Base-by-base conservation (phyloP, 2,797 vertebrate genomes). In the Eremophila alpestris region DNA sequence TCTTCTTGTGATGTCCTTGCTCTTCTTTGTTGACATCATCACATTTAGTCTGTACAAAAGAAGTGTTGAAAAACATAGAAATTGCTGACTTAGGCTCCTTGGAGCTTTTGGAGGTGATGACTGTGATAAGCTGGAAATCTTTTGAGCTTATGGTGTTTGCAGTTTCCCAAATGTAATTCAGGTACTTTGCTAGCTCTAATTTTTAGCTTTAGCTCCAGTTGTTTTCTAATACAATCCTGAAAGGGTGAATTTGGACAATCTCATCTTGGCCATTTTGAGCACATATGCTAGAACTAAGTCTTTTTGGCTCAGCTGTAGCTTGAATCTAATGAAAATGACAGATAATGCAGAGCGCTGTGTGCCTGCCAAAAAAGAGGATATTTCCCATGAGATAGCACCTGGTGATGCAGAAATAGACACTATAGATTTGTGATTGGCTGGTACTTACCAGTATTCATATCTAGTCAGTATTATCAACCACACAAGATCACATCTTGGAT, bases 401-500 rank as follows among this genome's bases (percentile, higher is more conserved):
- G 98, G 97, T 97, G 96, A 97, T 97, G 97, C 97, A 97, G 97
- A 98, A 98, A 98, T 97, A 98, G 98, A 98, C 96, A 94, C 97
- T 96, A 98, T 97, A 97, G 97, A 97, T 97, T 97, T 96, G 97
- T 97, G 98, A 98, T 98, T 98, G 98, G 98, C 98, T 98, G 98
- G 95, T 98, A 96, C 94, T 97, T 97, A 97, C 98, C 96, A 98
- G 91, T 97, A 97, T 98, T 97, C 98, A 97, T 98, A 98, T 97
- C 97, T 97, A 96, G 96, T 95, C 97, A 97, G 98, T 98, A 98
- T 98, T 98, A 98, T 98, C 98, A 98, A 98, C 98, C 98, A 96
- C 98, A 98, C 96, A 98, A 98, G 98, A 98, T 98, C 98, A 97
- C 96, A 97, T 97, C 96, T 97, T 95, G 98, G 97, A 97, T 98